These are phyloP conservation scores for Coenobita brevimanus DNA, from an alignment of 1,140 invertebrate genomes.

Conservation along the genomic window DNA sequence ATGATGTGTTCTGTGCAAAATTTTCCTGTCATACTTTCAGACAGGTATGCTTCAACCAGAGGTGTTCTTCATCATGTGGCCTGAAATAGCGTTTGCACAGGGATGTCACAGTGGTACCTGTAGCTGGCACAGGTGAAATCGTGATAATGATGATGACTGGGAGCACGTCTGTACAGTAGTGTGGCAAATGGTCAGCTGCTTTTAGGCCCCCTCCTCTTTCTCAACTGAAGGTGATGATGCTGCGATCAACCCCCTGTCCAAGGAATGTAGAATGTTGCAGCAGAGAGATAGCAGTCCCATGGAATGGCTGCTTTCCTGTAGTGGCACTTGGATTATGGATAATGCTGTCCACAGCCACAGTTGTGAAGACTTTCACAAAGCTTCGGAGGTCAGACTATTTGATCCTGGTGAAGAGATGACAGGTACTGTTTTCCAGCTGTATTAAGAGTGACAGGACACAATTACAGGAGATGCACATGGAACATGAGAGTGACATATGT, in stretches of 20 bases:
- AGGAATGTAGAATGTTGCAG: neutral
- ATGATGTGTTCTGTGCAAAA: no score
- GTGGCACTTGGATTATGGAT: constrained; percentile 16
- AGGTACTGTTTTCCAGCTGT: constrained; percentile 2
- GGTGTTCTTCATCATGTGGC: no score
- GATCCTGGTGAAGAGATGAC: neutral
- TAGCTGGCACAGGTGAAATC: neutral
- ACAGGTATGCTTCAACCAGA: no score
- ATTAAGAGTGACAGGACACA: neutral
- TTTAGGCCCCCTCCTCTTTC: neutral
- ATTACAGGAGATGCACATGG: neutral
- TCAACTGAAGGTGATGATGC: neutral
- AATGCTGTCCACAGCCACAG: no score
- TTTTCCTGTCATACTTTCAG: no score
- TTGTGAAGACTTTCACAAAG: no score
- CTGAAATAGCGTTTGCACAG: no score
- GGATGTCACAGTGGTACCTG: neutral
- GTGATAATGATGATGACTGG: neutral
- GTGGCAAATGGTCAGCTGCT: neutral
- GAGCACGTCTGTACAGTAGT: constrained; percentile 16
- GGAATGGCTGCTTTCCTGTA: neutral
- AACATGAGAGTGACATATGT: constrained; percentile 15
- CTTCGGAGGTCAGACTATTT: no score
- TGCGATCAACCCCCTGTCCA: neutral
- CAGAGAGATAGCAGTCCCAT: constrained; percentile 1